Percentiles rank a stretch among this genome's conserved stretches.
Conservation (phyloP, 2,113 vertebrate species). For the Tilapia sparmanii region DNA sequence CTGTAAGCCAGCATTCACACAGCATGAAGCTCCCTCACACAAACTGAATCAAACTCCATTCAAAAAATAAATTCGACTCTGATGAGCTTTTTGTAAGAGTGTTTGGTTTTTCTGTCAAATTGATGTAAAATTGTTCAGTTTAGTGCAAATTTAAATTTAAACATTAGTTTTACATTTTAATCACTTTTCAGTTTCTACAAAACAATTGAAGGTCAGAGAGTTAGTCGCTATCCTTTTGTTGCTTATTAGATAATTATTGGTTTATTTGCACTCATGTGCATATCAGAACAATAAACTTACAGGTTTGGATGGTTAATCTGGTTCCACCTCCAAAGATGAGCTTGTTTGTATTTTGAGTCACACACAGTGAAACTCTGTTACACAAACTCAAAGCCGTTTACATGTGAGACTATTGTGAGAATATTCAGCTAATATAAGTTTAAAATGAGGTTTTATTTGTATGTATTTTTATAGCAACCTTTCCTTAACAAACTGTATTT, state of each 20-base stretch:
- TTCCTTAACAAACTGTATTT: background rate
- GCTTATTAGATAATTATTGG: background rate
- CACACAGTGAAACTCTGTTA: background rate
- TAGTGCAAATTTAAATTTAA: fast-evolving
- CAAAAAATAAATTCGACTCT: fast-evolving
- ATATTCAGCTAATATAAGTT: fast-evolving
- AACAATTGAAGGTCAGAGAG: fast-evolving
- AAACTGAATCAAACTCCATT: background rate
- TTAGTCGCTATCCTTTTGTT: fast-evolving
- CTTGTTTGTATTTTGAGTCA: background rate
- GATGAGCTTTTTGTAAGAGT: fast-evolving
- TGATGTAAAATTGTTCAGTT: background rate
- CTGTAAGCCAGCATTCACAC: background rate
- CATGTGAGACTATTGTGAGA: background rate
- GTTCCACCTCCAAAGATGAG: background rate
- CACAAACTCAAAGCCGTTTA: background rate
- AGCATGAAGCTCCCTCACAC: background rate
- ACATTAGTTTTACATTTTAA: background rate
- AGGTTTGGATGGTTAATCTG: background rate
- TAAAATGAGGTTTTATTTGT: background rate
- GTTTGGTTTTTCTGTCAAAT: background rate
- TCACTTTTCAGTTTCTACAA: background rate
- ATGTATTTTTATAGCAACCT: background rate
- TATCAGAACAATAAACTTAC: background rate
- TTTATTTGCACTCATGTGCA: fast-evolving